A percentile compares a stretch with the other conserved stretches of the same genome.
These are phyloP conservation scores for Dromius quadrimaculatus DNA, from an alignment of 2,888 invertebrate genomes.

Conservation along the genomic window DNA sequence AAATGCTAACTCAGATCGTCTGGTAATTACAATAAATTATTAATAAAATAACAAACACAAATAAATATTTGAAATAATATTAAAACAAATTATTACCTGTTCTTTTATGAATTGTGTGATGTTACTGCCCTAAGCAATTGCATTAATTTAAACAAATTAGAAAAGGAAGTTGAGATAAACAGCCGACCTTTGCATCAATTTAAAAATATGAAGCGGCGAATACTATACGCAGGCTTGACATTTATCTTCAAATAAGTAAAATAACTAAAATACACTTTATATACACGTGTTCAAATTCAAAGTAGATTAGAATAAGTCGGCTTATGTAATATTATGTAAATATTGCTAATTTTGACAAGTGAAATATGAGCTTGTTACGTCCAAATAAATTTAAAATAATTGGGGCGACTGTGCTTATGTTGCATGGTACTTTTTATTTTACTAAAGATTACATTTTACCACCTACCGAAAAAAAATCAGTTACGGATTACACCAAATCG, in stretches of 20 bases:
- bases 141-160: no score
- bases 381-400: conserved; percentile 54
- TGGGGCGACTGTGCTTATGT: conserved; percentile 56
- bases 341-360: not conserved
- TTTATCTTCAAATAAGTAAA: not conserved
- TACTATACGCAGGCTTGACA: not conserved
- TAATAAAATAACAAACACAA: not conserved
- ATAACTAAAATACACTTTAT: not conserved
- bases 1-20: no score
- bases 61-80: not conserved
- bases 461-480: conserved; percentile 39
- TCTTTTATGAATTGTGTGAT: no score
- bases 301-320: not conserved
- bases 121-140: no score
- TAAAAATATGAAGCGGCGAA: conserved; percentile 3
- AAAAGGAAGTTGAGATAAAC: conserved; percentile 1
- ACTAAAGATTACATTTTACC: conserved; percentile 55
- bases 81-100: no score
- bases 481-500: conserved; percentile 19
- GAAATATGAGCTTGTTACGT: conserved; percentile 7
- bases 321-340: not conserved
- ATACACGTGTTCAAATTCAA: not conserved
- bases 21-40: not conserved
- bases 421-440: conserved; percentile 57
- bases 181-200: conserved; percentile 22